Percentiles rank a stretch among this genome's conserved stretches.
Evolutionary conservation across 2,113 vertebrate species (phyloP).

Genomic region (Casuarius casuarius): DNA sequence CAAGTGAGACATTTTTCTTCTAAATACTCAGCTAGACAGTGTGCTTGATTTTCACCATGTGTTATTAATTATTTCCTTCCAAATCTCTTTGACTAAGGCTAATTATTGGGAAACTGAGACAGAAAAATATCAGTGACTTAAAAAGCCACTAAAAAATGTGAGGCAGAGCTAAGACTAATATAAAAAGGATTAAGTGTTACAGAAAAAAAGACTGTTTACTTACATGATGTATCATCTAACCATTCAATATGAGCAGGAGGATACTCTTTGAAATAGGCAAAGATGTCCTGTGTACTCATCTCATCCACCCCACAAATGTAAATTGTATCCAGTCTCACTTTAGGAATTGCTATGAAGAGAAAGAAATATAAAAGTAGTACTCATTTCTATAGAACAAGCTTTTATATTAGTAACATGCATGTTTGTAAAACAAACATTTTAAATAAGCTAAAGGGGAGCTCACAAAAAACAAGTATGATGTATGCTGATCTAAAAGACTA

Average conservation of each 20-base stretch:
- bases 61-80: not conserved
- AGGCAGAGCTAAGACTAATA: not conserved
- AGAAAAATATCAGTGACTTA: not conserved
- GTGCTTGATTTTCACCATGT: not conserved
- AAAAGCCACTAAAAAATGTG: not conserved
- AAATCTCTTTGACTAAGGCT: not conserved
- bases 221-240: slow-evolving; percentile 95
- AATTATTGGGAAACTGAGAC: not conserved
- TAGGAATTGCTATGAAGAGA: slow-evolving; percentile 86
- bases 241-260: slow-evolving; percentile 98
- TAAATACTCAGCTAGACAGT: not conserved
- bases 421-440: not conserved
- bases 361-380: not conserved
- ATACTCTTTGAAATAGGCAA: slow-evolving; percentile 94
- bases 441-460: not conserved
- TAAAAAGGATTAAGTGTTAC: not conserved
- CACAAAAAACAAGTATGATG: not conserved
- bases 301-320: slow-evolving; percentile 92
- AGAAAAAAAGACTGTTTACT: slow-evolving; percentile 59
- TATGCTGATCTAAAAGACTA: accelerated
- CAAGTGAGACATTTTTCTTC: not conserved
- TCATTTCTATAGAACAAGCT: not conserved
- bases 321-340: slow-evolving; percentile 90
- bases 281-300: slow-evolving; percentile 97
- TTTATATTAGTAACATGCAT: not conserved